Evolutionary conservation across 1,140 invertebrate genomes (phyloP), one percentile per base, ranked within the genome.

Genomic region (Diabrotica virgifera): DNA sequence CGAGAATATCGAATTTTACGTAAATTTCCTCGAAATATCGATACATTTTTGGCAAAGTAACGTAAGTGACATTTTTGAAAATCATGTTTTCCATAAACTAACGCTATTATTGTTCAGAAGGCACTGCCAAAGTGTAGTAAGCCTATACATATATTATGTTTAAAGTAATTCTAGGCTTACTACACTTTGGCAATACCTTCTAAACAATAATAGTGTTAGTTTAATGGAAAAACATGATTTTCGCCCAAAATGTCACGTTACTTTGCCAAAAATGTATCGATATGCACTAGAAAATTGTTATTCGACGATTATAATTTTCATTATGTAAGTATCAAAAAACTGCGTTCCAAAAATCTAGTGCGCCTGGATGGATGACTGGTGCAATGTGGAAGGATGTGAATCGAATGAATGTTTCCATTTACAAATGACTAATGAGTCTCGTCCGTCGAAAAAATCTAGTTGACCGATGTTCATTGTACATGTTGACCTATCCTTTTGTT

Each of bases 1-100:
- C 62, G 73, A 64, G 68, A 74, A 64, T 70, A 58, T 66, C 61
- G 64, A 64, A 54, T 70, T 70, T 64, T 59, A 52, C 53, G 50
- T 54, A 13, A 59, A 52, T 65, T 59, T 54, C 7, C 12, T 37
- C 11, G 7, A 58, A 51, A 36, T 38, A 60, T n/a, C n/a, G n/a
- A n/a, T n/a, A n/a, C n/a, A n/a, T n/a, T n/a, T n/a, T n/a, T n/a
- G n/a, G n/a, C n/a, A n/a, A n/a, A n/a, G n/a, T n/a, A n/a, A n/a
- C n/a, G n/a, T n/a, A n/a, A n/a, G n/a, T n/a, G n/a, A n/a, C n/a
- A n/a, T n/a, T n/a, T n/a, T n/a, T n/a, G n/a, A n/a, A n/a, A n/a
- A n/a, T n/a, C n/a, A n/a, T n/a, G n/a, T n/a, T n/a, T n/a, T n/a
- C n/a, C n/a, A n/a, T n/a, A n/a, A n/a, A n/a, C n/a, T n/a, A n/a